A percentile compares a stretch with the other conserved stretches of the same genome.
Evolutionary conservation across 2,113 vertebrate genomes (phyloP).

Genomic region (Charina bottae): DNA sequence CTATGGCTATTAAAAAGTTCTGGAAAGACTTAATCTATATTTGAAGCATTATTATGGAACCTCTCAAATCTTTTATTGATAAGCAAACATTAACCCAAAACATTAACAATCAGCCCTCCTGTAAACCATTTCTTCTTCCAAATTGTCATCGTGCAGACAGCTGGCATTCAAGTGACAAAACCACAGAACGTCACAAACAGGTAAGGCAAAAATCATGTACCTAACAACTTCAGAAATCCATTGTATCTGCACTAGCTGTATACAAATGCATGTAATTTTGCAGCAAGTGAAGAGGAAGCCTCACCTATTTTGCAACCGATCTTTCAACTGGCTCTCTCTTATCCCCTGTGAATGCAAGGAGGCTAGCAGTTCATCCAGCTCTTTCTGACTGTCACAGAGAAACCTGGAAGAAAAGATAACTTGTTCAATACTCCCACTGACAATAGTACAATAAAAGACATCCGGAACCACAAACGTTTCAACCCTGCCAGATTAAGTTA

Average conservation of each 20-base stretch:
- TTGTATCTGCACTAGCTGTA: background rate
- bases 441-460: background rate
- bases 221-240: background rate
- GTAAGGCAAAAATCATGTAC: background rate
- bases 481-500: background rate
- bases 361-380: conserved; percentile 89
- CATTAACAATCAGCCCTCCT: background rate
- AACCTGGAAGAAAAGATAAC: conserved; percentile 79
- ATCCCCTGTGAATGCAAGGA: conserved; percentile 90
- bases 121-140: background rate
- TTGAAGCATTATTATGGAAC: background rate
- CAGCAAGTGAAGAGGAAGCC: background rate
- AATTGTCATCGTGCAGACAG: background rate
- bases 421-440: background rate
- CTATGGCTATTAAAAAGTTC: background rate
- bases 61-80: background rate
- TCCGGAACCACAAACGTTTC: background rate
- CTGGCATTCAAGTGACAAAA: background rate
- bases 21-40: background rate
- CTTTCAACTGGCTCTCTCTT: conserved; percentile 91
- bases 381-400: conserved; percentile 86
- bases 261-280: background rate
- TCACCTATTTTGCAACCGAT: conserved; percentile 86
- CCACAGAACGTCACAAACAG: background rate
- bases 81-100: background rate